Conservation (phyloP, 1,140 invertebrate genomes). For the Lethrus apterus region DNA sequence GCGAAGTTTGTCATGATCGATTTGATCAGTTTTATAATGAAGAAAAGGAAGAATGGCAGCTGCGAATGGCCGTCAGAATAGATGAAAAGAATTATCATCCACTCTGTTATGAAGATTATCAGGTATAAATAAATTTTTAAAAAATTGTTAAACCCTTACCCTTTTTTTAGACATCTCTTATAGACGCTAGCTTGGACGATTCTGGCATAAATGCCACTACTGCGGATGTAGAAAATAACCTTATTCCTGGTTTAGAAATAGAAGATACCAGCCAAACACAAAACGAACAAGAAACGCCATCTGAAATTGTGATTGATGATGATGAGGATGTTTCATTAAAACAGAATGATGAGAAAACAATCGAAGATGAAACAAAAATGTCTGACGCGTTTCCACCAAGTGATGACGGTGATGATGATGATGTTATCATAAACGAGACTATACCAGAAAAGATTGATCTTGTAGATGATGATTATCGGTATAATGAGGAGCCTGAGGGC, state of each 20-base stretch:
- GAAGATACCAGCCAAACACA: constrained; percentile 34
- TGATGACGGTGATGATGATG: constrained; percentile 43
- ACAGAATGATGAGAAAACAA: constrained; percentile 39
- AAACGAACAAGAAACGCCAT: constrained; percentile 23
- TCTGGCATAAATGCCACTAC: constrained; percentile 22
- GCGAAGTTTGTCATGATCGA: constrained; percentile 81
- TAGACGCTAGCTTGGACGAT: constrained; percentile 25
- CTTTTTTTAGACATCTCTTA: constrained; percentile 29
- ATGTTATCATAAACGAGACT: constrained; percentile 51
- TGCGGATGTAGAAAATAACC: constrained; percentile 19
- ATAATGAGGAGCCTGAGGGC: constrained; percentile 40
- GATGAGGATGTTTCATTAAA: constrained; percentile 31
- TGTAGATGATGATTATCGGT: constrained; percentile 45
- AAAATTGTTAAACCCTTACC: constrained; percentile 7
- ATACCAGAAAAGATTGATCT: constrained; percentile 44
- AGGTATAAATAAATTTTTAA: constrained; percentile 48
- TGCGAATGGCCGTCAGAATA: constrained; percentile 71
- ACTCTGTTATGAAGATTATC: constrained; percentile 81
- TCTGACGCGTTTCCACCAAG: constrained; percentile 20
- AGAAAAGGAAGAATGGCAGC: constrained; percentile 93
- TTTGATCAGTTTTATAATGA: constrained; percentile 94
- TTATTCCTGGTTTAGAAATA: constrained; percentile 14
- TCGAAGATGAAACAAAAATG: constrained; percentile 39
- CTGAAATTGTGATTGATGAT: constrained; percentile 18
- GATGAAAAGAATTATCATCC: constrained; percentile 84